Conservation (phyloP, 2,797 vertebrate genomes). For the Nothura maculosa region DNA sequence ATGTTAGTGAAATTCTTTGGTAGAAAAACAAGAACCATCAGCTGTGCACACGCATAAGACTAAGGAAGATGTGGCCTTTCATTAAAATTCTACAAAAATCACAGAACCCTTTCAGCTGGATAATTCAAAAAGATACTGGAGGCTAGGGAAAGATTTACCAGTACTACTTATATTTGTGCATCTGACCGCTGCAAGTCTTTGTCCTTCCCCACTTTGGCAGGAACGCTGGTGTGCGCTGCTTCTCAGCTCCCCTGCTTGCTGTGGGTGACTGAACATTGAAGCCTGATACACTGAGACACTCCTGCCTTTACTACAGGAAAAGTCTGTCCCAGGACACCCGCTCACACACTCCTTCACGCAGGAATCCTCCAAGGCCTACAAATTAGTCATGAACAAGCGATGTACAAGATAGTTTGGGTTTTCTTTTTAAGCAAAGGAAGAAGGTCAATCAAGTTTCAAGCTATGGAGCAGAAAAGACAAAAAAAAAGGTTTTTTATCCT, state of each 20-base stretch:
- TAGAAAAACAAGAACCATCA: not conserved
- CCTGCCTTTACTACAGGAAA: not conserved
- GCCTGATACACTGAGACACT: not conserved
- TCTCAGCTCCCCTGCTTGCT: not conserved
- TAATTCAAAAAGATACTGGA: not conserved
- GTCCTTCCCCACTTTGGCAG: not conserved
- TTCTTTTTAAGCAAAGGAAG: not conserved
- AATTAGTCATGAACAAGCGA: not conserved
- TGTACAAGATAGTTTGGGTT: not conserved
- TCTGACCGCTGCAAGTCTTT: not conserved
- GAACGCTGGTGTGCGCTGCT: accelerated
- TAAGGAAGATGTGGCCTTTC: not conserved
- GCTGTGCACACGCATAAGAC: not conserved
- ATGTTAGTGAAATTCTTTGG: constrained; percentile 20
- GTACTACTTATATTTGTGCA: not conserved
- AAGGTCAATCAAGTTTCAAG: not conserved
- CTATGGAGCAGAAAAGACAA: not conserved
- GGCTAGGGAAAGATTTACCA: not conserved
- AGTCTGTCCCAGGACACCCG: not conserved
- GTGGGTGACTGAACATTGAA: not conserved
- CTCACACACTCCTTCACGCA: not conserved
- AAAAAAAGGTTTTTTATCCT: not conserved
- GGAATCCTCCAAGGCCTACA: not conserved
- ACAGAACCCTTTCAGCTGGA: not conserved
- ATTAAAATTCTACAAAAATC: not conserved